Evolutionary conservation across 2,888 invertebrate species (phyloP).

Genomic region (Andrena marginata): DNA sequence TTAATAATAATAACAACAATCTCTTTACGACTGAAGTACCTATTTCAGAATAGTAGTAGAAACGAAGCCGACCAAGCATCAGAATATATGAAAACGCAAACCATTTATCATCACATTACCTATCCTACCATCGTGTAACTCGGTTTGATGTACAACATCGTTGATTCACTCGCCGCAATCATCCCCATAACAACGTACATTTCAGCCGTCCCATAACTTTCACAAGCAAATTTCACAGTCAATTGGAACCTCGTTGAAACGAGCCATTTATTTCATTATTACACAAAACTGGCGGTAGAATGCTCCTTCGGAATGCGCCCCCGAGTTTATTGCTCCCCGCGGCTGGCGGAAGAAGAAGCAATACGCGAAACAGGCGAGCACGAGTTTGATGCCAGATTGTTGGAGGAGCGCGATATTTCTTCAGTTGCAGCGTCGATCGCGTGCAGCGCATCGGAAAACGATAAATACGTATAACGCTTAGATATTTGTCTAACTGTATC

Average conservation of each 20-base stretch:
- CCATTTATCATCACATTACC: too few species aligned
- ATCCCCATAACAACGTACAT: neutral
- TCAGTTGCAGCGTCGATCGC: constrained; percentile 2
- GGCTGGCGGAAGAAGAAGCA: neutral
- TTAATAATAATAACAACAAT: too few species aligned
- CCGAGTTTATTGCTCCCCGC: constrained; percentile 19
- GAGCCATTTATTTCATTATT: constrained; percentile 12
- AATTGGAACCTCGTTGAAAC: neutral
- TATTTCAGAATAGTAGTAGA: too few species aligned
- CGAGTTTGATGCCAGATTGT: constrained; percentile 14
- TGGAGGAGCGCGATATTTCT: constrained; percentile 28
- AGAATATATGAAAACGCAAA: too few species aligned
- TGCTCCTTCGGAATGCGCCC: neutral
- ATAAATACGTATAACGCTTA: constrained; percentile 42
- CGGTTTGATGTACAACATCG: too few species aligned
- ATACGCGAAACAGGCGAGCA: constrained; percentile 15
- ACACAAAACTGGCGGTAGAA: neutral
- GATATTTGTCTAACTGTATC: constrained; percentile 27
- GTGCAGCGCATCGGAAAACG: constrained; percentile 43
- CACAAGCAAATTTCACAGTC: neutral
- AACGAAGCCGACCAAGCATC: too few species aligned
- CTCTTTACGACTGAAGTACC: too few species aligned
- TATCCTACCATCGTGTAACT: too few species aligned
- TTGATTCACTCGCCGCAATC: neutral
- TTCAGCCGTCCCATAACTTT: neutral